phyloP scores from a whole-genome alignment of 2,797 vertebrate species.

The Poecilia gillii region DNA sequence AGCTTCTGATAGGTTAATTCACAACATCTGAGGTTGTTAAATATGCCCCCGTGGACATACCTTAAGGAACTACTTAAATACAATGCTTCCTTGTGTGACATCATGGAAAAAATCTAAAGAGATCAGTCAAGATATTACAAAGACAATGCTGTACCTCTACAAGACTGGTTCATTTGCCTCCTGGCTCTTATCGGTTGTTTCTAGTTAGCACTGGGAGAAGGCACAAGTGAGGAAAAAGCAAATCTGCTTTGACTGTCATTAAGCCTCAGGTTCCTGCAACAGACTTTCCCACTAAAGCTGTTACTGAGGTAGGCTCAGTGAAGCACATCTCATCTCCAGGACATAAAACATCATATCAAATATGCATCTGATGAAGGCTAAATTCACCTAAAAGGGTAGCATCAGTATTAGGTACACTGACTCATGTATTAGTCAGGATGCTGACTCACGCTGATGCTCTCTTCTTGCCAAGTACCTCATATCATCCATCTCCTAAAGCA shows the following conservation, averaged over 20 bases:
- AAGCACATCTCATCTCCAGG: conserved; percentile 24
- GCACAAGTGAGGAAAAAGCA: conserved; percentile 2
- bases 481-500: conserved; percentile 16
- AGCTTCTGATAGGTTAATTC: neutral
- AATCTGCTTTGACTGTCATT: conserved; percentile 21
- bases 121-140: neutral
- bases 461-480: conserved; percentile 11
- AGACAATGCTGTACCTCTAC: neutral
- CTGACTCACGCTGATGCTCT: conserved; percentile 53
- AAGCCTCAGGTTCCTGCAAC: conserved; percentile 37
- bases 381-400: conserved; percentile 31
- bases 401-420: conserved; percentile 27
- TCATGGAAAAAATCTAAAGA: neutral
- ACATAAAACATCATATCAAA: conserved; percentile 23
- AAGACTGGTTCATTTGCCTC: neutral
- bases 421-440: conserved; percentile 48
- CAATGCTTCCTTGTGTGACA: neutral
- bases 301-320: neutral
- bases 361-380: conserved; percentile 17
- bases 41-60: neutral
- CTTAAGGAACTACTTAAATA: neutral
- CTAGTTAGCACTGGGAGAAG: neutral
- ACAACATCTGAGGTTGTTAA: neutral
- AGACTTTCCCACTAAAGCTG: conserved; percentile 18
- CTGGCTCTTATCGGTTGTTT: neutral